Evolutionary conservation across 2,888 invertebrate species (phyloP).

Genomic region (Abscondita cerata): DNA sequence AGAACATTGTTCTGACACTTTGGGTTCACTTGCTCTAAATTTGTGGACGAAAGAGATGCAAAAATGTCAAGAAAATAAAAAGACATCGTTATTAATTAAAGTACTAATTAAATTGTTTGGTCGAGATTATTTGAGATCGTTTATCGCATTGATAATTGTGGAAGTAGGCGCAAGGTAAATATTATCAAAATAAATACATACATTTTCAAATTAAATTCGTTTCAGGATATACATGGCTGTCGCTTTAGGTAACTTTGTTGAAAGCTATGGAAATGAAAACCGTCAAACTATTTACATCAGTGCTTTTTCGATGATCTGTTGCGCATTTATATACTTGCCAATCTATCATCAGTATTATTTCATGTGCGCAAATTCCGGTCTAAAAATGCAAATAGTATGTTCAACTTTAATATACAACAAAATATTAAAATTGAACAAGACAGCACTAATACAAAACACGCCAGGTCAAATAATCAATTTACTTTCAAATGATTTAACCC

Average conservation of each 20-base stretch:
- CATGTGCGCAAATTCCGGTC: slow-evolving; percentile 67
- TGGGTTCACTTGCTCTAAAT: neutral
- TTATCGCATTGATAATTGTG: no score
- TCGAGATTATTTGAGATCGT: no score
- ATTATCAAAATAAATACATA: no score
- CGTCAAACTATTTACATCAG: no score
- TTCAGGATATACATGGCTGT: no score
- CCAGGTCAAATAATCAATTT: slow-evolving; percentile 55
- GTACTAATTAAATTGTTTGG: neutral
- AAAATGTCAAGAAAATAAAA: neutral
- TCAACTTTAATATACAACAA: slow-evolving; percentile 88
- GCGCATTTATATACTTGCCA: neutral
- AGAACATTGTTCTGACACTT: neutral
- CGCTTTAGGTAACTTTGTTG: no score
- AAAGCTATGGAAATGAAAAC: no score
- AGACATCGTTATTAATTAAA: neutral
- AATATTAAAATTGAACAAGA: slow-evolving; percentile 62
- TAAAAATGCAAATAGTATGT: slow-evolving; percentile 84
- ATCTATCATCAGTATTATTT: neutral
- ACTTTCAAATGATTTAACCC: slow-evolving; percentile 73
- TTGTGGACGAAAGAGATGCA: neutral
- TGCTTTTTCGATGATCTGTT: no score
- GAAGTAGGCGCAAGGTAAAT: no score
- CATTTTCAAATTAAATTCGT: no score
- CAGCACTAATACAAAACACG: slow-evolving; percentile 78